Evolutionary conservation across 2,888 invertebrate genomes (phyloP), one percentile per base, ranked within the genome.

Genomic region (Macaria liturata): DNA sequence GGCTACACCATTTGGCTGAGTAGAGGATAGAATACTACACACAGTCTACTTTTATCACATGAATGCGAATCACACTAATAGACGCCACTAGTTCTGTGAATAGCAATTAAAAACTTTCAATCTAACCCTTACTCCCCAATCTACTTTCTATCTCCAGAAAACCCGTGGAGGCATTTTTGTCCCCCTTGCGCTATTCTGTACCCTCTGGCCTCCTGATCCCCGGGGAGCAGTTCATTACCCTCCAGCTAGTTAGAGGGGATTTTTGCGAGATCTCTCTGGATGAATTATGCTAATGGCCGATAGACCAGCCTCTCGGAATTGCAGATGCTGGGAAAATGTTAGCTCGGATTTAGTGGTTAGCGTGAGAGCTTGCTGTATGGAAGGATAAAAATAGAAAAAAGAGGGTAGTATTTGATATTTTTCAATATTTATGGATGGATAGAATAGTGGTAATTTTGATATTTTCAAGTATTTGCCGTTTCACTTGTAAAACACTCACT

Each of bases 171-270:
- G 45, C 45, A 57, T 57, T 59, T 53, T 59, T 50, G 47, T 47
- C 39, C 34, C 44, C 58, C 32, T 48, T 54, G 43, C 51, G 48
- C 42, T 42, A 42, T 45, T 49, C 54, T 46, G 53, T 57, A 45
- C 55, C 49, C 53, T 52, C 42, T 32, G 20, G 54, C 55, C 49
- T 45, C n/a, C 45, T 9, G 37, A n/a, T 54, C 62, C 49, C 64
- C 40, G 31, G 64, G 53, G 67, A 58, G 65, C 56, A 64, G 64
- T 67, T 67, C 65, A 60, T 67, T 67, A 67, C 59, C 65, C 58
- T 54, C 45, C 53, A 65, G 65, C 65, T 65, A 53, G 62, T 59
- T 62, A 63, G 50, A 57, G 54, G 53, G 61, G 47, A 67, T 65
- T 67, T 64, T 67, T 65, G 58, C 54, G 52, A 59, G 66, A 61